Evolutionary conservation across 2,113 vertebrate species (phyloP), one percentile per base, ranked within the genome.

Genomic region (Dicerorhinus sumatrensis): DNA sequence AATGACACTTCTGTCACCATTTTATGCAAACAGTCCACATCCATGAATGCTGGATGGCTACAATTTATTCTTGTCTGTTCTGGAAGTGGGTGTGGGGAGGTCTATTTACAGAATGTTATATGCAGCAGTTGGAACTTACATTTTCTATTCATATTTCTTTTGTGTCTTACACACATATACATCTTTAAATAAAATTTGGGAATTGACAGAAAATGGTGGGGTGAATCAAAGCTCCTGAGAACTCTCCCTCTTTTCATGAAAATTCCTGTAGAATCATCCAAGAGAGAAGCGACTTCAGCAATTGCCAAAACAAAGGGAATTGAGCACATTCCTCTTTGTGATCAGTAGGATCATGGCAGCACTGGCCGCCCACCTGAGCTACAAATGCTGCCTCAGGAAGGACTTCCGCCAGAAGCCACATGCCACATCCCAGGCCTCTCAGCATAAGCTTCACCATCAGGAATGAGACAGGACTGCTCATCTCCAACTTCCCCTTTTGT

Each of bases 21-120:
- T n/a, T 94, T 95, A 84, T 67, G 39, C 39, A 90, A 87, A 91
- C 58, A 94, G 42, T 81, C 39, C 63, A 73, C 39, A 65, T 62
- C 72, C 0, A 0, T 82, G 39, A 94, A 76, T 56, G 29, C 12
- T 82, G 70, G 16, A 56, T 51, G 21, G 63, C 76, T 75, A 76
- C 92, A 93, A 84, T 51, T 85, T 84, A 95, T 89, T 96, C 81
- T 56, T 67, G 27, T 54, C 46, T 96, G 17, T 95, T 67, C 84
- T 75, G 46, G 8, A 18, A 58, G 18, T 96, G 27, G 33, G n/a
- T 48, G 8, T 42, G 25, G 6, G 76, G 8, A 75, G 42, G 11
- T 16, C 87, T 87, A 81, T 63, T 81, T 94, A 7, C 56, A 79
- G 51, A 65, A 42, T 39, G 81, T 60, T 84, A 94, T 13, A 46